These are phyloP conservation scores for Silurus asotus DNA, from an alignment of 2,113 vertebrate species.

Conservation along the genomic window DNA sequence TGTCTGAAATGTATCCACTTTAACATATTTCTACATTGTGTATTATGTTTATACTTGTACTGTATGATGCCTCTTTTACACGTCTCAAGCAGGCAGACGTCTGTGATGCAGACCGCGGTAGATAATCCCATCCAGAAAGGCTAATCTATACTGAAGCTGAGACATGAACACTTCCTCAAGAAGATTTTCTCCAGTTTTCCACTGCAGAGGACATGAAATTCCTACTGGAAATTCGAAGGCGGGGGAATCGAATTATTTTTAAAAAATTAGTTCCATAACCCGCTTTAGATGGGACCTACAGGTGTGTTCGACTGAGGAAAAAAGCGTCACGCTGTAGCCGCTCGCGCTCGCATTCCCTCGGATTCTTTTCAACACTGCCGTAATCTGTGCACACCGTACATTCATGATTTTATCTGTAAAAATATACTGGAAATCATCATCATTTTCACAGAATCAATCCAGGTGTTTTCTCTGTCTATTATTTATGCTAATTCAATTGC, in stretches of 20 bases:
- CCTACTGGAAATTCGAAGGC: neutral
- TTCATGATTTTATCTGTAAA: neutral
- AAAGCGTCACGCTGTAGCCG: neutral
- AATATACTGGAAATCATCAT: neutral
- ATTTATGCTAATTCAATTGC: constrained; percentile 42
- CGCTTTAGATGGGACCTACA: neutral
- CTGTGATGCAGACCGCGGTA: neutral
- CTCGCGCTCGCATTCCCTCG: neutral
- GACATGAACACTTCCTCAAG: neutral
- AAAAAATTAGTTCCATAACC: neutral
- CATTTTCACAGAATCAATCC: neutral
- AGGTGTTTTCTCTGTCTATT: neutral
- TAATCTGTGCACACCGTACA: neutral
- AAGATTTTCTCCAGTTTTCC: neutral
- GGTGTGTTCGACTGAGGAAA: neutral
- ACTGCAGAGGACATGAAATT: neutral
- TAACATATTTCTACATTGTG: neutral
- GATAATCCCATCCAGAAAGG: no score
- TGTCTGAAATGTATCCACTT: neutral
- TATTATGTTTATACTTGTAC: neutral
- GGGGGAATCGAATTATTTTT: neutral
- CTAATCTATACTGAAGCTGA: no score
- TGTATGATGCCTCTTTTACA: neutral
- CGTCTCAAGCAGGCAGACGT: neutral
- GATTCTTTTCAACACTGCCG: neutral